Base-by-base conservation (phyloP, 2,888 invertebrate species). In the Norana najaformis region DNA sequence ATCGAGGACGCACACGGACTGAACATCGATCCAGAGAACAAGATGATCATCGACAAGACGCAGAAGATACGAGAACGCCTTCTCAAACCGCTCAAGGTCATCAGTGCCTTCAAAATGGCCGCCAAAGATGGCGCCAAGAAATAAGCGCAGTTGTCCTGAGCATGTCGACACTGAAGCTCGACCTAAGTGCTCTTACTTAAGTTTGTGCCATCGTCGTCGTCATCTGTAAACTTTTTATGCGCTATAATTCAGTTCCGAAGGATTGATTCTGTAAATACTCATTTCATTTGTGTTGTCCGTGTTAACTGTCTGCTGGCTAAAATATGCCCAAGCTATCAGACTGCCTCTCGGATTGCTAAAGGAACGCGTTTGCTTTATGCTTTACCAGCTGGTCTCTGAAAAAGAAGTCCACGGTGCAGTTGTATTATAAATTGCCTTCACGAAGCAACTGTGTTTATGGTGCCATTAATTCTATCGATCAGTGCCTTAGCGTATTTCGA, bases 11-110 rank as follows among this genome's bases (percentile, higher is more conserved):
- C 93, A 11, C 93, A 93, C 47, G 93, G 92, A 38, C 90, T 95
- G 89, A 93, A 94, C 90, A 93, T 95, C 85, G 94, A 94, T 91
- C 94, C 94, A 0, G 92, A 93, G 82, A 94, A 94, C 92, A 93
- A 93, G 90, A 93, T 95, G 88, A 93, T 94, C 13, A 92, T 94
- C 2, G 93, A 94, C 90, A 93, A 93, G 91, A 91, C 94, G 37
- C 92, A 93, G 30, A 92, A 91, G 38, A 93, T 93, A n/a, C 92
- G 93, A 89, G 91, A 92, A n/a, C 94, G 93, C 89, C 90, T 94
- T 11, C 89, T 94, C 89, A 91, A 92, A 36, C 93, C 93, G 0
- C 92, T 94, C 16, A 93, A 92, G 89, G 93, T 93, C 23, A 91
- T 94, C 30, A 93, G 92, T 47, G 94, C 93, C 5, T 93, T 94